These are phyloP conservation scores for Osedax fenrisi DNA, from an alignment of 2,888 invertebrate genomes.

Conservation along the genomic window DNA sequence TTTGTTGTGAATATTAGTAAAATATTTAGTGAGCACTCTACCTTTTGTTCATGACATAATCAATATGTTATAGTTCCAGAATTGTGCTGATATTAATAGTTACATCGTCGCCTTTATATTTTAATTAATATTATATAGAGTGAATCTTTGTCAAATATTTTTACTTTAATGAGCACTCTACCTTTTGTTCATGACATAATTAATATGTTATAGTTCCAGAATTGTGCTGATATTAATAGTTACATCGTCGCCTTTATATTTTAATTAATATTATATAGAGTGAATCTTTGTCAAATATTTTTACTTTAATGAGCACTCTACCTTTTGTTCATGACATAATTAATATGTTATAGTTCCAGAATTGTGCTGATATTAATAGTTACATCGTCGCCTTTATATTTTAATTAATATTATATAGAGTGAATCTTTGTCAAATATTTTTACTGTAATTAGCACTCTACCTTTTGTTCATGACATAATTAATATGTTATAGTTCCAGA, in stretches of 20 bases:
- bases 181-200: background rate
- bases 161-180: background rate
- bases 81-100: too few species aligned
- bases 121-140: background rate
- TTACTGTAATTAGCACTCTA: background rate
- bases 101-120: background rate
- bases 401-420: background rate
- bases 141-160: background rate
- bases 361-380: background rate
- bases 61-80: background rate
- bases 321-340: background rate
- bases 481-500: background rate
- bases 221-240: background rate
- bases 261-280: background rate
- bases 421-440: background rate
- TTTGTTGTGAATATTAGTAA: background rate
- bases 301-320: background rate
- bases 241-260: background rate
- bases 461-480: background rate
- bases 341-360: background rate
- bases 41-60: background rate
- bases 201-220: background rate
- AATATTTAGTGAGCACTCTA: background rate
- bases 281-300: background rate
- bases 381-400: background rate